Base-by-base conservation (phyloP, 1,140 invertebrate genomes). In the Pogonus chalceus region DNA sequence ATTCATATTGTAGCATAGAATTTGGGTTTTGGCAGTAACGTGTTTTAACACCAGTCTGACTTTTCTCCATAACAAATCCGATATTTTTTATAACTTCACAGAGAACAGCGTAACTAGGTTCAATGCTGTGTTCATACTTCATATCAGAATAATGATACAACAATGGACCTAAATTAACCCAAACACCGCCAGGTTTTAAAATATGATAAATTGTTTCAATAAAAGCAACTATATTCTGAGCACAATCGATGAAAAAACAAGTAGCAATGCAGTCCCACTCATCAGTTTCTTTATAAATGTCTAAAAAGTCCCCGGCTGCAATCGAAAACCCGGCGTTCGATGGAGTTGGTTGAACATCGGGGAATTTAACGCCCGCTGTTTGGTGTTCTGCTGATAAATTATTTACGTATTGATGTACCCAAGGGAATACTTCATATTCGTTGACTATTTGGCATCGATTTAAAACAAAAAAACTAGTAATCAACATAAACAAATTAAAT, bases 231-330 rank as follows among this genome's bases (percentile, higher is more conserved):
- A 98, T 85, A 70, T 98, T 98, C 51, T 90, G 87, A 14, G 95
- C 95, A 67, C 96, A 99, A 69, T 99, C 96, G 54, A 99, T 91
- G 68, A 99, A 99, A 72, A 99, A 99, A 61, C 95, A 96, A 0
- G 96, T 95, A 0, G 89, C 89, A 1, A 99, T 83, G 67, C 91
- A 96, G 66, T 97, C 84, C 87, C 92, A 98, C 26, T 83, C 74
- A 58, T 88, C 80, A 1, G 76, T 68, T 18, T 60, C 53, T 14
- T 62, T 67, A 43, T 70, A 68, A 62, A 91, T 87, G 72, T 94
- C 87, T 3, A 92, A 69, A 65, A 95, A 96, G 66, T 95, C 91
- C 2, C 93, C 96, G 47, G 95, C 96, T 9, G 89, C 87, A 88
- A 99, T 98, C 4, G 92, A 94, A 71, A 98, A 96, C 63, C 85